phyloP scores from a whole-genome alignment of 2,113 vertebrate genomes.

The Eclectus roratus region DNA sequence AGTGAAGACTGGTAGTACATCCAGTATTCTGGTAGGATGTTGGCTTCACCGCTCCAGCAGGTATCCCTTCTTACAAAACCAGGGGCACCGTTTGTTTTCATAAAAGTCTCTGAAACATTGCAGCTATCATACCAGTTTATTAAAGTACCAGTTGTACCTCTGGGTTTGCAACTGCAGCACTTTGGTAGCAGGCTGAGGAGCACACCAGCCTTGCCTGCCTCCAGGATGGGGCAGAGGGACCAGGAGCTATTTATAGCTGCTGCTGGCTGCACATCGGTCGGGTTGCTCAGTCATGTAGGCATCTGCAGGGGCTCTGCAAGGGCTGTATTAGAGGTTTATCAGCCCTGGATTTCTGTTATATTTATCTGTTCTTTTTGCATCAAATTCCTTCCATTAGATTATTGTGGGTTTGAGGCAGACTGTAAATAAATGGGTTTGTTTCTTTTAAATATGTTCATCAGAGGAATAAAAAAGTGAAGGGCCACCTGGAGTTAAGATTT shows the following conservation, averaged over 20 bases:
- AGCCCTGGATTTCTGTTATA: background rate
- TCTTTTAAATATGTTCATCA: conserved; percentile 37
- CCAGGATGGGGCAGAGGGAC: background rate
- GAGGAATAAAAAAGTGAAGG: conserved; percentile 60
- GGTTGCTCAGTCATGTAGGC: background rate
- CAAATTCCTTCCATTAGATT: background rate
- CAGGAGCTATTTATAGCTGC: background rate
- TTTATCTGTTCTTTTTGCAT: background rate
- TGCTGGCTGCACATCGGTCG: background rate
- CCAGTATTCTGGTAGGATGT: background rate
- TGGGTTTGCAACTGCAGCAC: background rate
- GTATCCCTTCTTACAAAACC: background rate
- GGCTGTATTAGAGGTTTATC: background rate
- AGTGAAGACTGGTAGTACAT: background rate
- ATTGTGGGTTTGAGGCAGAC: background rate
- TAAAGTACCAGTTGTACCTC: background rate
- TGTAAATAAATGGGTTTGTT: conserved; percentile 13
- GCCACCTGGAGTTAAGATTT: conserved; percentile 82
- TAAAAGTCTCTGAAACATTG: background rate
- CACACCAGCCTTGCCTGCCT: background rate
- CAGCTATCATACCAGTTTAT: background rate
- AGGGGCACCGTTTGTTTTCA: background rate
- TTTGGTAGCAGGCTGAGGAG: background rate
- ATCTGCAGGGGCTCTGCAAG: background rate
- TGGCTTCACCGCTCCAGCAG: background rate